A percentile compares a stretch with the other conserved stretches of the same genome.
These are phyloP conservation scores for Hemichromis elongatus DNA, from an alignment of 2,113 vertebrate species.

Conservation along the genomic window DNA sequence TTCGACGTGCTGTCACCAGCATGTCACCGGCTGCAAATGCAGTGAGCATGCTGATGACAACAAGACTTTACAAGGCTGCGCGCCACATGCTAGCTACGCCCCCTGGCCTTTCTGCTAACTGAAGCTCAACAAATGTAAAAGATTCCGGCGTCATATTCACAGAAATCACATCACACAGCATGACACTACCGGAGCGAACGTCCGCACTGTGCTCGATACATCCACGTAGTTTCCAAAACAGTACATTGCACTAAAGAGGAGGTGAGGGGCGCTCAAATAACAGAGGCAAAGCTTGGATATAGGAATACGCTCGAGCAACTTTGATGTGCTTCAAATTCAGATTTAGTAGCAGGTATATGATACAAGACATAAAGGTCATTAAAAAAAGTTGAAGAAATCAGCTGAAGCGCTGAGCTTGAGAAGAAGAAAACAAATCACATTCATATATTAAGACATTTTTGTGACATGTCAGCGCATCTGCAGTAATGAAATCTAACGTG, in stretches of 20 bases:
- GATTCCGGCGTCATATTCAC: slow-evolving; percentile 20
- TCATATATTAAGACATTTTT: slow-evolving; percentile 74
- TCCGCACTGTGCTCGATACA: slow-evolving; percentile 7
- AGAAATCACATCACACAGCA: slow-evolving; percentile 24
- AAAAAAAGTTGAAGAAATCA: slow-evolving; percentile 30
- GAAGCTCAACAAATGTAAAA: not conserved
- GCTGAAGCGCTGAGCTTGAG: not conserved
- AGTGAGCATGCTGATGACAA: not conserved
- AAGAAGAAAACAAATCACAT: slow-evolving; percentile 57
- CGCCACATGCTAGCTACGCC: not conserved
- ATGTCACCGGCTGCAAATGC: not conserved
- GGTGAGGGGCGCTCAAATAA: not conserved
- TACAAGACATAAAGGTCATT: slow-evolving; percentile 8
- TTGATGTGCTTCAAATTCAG: slow-evolving; percentile 57
- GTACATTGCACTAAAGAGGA: slow-evolving; percentile 56
- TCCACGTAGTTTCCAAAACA: slow-evolving; percentile 51
- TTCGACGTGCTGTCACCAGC: not conserved
- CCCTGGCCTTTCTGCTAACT: not conserved
- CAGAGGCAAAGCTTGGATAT: not conserved
- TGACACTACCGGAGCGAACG: not conserved
- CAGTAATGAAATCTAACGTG: slow-evolving; percentile 65
- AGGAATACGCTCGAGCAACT: slow-evolving; percentile 40
- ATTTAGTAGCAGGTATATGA: slow-evolving; percentile 36
- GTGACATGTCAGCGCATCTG: slow-evolving; percentile 71
- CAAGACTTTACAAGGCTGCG: not conserved